phyloP scores from a whole-genome alignment of 2,888 invertebrate species.

The Oegoconia quadripuncta region DNA sequence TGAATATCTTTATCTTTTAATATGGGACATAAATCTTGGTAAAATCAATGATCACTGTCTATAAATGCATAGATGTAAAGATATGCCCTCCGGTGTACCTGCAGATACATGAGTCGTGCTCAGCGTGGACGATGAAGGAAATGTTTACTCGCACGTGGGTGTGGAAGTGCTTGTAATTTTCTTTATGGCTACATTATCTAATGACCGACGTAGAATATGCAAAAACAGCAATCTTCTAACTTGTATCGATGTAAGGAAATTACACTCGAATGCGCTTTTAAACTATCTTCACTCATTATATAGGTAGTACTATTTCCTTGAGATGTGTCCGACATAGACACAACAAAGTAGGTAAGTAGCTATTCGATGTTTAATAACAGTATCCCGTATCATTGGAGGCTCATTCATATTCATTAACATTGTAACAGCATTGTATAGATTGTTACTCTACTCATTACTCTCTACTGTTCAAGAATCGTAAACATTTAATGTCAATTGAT shows the following conservation, averaged over 20 bases:
- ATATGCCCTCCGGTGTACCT: slow-evolving; percentile 26
- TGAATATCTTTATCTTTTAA: slow-evolving; percentile 43
- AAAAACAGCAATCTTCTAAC: slow-evolving; percentile 40
- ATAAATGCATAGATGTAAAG: slow-evolving; percentile 31
- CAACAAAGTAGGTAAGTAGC: too few relatives aligned
- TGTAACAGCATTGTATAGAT: slow-evolving; percentile 24
- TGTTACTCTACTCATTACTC: slow-evolving; percentile 26
- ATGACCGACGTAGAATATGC: slow-evolving; percentile 33
- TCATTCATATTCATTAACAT: slow-evolving; percentile 35
- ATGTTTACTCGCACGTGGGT: slow-evolving; percentile 34
- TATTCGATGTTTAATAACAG: too few relatives aligned
- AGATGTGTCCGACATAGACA: slow-evolving; percentile 19
- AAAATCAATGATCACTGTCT: slow-evolving; percentile 31
- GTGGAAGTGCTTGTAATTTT: slow-evolving; percentile 44
- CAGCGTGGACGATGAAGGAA: slow-evolving; percentile 32
- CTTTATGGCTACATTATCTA: slow-evolving; percentile 49
- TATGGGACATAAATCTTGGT: slow-evolving; percentile 29
- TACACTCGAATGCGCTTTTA: slow-evolving; percentile 30
- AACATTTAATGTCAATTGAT: slow-evolving; percentile 37
- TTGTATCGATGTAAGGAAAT: slow-evolving; percentile 32
- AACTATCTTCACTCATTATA: slow-evolving; percentile 18
- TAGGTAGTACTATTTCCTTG: slow-evolving; percentile 36
- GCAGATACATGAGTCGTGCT: slow-evolving; percentile 33
- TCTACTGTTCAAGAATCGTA: slow-evolving; percentile 34
- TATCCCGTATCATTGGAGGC: slow-evolving; percentile 4